Base-by-base conservation (phyloP, 2,888 invertebrate genomes). In the Lathronympha strigana region DNA sequence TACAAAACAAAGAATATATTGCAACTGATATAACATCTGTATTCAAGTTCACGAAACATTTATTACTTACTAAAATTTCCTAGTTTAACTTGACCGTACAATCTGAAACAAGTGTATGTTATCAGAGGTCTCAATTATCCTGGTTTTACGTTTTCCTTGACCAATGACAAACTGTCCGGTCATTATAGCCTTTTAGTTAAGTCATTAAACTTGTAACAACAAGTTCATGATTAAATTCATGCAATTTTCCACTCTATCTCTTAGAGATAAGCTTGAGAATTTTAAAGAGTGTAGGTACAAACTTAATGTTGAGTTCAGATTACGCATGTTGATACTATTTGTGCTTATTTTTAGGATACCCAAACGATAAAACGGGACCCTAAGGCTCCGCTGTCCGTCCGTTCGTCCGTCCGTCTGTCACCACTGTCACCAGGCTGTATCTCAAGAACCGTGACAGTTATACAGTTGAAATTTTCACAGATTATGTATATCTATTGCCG, bases 11-110 rank as follows among this genome's bases (percentile, higher is more conserved):
- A 50, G 17, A 13, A 33, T 28, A 40, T 43, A 21, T 19, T 36
- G 19, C 21, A 15, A 19, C 11, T 53, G 53, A 51, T 53, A 53
- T 8, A 43, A 61, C 58, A 60, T 60, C 21, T 49, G 47, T 33
- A 33, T 25, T 25, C 4, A 9, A n/a, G 6, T 43, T 21, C 19
- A 43, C 19, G 19, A 43, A 17, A 21, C 21, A 17, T 43, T 9
- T 19, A 9, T 11, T 11, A 1, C 17, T 3, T 21, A 43, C 19
- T 9, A 21, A 9, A 4, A 19, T 3, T 2, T 3, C 19, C 43
- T 19, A 43, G 8, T 43, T 0, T 43, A 21, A 11, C 9, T 19
- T 43, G 43, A 13, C 1, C n/a, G 19, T 11, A 9, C n/a, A 3
- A 19, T 9, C 17, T 4, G 6, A 6, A 40, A 6, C 2, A 17